Evolutionary conservation across 2,888 invertebrate species (phyloP).

Genomic region (Hymenopus coronatus): DNA sequence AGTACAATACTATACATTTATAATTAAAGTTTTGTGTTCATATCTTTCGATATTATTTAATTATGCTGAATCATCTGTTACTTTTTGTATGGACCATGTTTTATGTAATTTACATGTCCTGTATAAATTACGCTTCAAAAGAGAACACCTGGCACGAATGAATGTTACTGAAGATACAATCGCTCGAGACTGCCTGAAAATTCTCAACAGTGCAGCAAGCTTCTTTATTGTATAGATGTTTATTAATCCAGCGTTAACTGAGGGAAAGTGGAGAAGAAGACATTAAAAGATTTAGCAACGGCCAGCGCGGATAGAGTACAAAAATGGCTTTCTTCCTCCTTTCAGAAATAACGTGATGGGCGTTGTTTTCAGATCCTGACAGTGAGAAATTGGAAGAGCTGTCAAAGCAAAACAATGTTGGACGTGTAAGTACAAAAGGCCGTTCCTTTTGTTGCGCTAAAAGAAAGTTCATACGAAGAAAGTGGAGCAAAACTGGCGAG

Average conservation of each 20-base stretch:
- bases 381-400: background rate
- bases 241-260: background rate
- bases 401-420: background rate
- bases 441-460: background rate
- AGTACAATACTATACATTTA: too few relatives aligned
- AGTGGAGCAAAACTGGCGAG: background rate
- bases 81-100: too few relatives aligned
- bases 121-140: too few relatives aligned
- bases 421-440: background rate
- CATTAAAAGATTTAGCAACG: background rate
- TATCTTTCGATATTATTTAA: too few relatives aligned
- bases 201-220: too few relatives aligned
- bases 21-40: too few relatives aligned
- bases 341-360: background rate
- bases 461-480: background rate
- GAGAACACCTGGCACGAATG: too few relatives aligned
- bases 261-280: background rate
- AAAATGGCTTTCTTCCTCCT: background rate
- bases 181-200: too few relatives aligned
- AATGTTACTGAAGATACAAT: too few relatives aligned
- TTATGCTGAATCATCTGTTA: too few relatives aligned
- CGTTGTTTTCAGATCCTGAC: background rate
- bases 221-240: too few relatives aligned
- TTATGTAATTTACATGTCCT: too few relatives aligned
- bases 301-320: background rate